Evolutionary conservation across 1,140 invertebrate species (phyloP).

Genomic region (Drosophila albomicans): DNA sequence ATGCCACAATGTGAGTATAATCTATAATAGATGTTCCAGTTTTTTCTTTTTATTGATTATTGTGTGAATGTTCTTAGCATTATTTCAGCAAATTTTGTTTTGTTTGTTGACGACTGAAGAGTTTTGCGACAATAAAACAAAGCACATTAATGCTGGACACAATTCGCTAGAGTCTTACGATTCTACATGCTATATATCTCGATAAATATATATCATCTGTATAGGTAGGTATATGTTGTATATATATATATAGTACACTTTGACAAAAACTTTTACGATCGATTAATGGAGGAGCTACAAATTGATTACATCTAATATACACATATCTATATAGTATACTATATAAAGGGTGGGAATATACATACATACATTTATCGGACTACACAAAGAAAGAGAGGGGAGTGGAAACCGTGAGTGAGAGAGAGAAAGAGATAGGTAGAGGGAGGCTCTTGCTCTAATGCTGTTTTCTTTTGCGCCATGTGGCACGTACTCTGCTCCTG

Average conservation of each 20-base stretch:
- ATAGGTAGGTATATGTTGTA: not conserved
- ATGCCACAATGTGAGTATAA: not conserved
- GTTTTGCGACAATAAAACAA: constrained; percentile 11
- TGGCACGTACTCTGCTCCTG: constrained; percentile 7
- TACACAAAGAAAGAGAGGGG: not conserved
- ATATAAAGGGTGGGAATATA: constrained; percentile 9
- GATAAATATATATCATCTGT: no score
- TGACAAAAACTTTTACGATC: constrained; percentile 11
- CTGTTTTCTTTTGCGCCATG: constrained; percentile 17
- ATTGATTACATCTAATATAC: constrained; percentile 9
- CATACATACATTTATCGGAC: constrained; percentile 1
- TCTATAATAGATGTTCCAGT: not conserved
- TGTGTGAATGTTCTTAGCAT: not conserved
- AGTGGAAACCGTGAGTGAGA: not conserved
- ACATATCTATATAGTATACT: constrained; percentile 16
- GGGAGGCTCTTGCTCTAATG: constrained; percentile 11
- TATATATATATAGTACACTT: constrained; percentile 23
- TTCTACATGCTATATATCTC: constrained; percentile 14
- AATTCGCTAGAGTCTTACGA: constrained; percentile 26
- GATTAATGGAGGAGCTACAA: not conserved
- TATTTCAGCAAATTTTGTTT: not conserved
- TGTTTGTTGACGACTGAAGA: not conserved
- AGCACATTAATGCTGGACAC: constrained; percentile 28
- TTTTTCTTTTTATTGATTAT: no score
- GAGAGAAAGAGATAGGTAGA: not conserved